Conservation (phyloP, 2,888 invertebrate genomes). For the Pseudanteris insignis region DNA sequence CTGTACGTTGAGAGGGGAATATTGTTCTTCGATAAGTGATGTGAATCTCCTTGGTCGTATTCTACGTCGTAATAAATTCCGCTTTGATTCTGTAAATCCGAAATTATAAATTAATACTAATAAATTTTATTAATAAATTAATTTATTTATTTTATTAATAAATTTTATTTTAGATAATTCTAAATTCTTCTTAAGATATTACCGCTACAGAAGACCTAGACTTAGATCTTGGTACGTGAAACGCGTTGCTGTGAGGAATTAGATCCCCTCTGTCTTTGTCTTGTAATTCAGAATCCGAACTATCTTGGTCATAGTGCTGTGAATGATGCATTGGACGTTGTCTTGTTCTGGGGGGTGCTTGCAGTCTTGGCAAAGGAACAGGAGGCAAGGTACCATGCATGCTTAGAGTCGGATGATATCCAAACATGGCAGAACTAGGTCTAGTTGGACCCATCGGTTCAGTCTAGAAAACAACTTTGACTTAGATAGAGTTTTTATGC, state of each 20-base stretch:
- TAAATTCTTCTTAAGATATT: no score
- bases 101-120: not conserved
- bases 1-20: slow-evolving; percentile 86
- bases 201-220: slow-evolving; percentile 78
- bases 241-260: slow-evolving; percentile 72
- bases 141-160: slow-evolving; percentile 41
- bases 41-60: slow-evolving; percentile 75
- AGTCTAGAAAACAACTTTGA: slow-evolving; percentile 68
- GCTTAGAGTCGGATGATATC: slow-evolving; percentile 73
- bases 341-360: slow-evolving; percentile 58
- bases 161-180: no score
- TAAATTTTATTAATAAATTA: slow-evolving; percentile 5
- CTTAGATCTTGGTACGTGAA: slow-evolving; percentile 84
- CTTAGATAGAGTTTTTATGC: slow-evolving; percentile 53
- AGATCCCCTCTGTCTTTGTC: slow-evolving; percentile 81
- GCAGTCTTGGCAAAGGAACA: slow-evolving; percentile 76
- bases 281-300: slow-evolving; percentile 64
- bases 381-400: slow-evolving; percentile 73
- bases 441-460: slow-evolving; percentile 78
- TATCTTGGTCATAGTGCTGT: slow-evolving; percentile 60
- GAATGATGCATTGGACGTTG: slow-evolving; percentile 49
- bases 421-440: slow-evolving; percentile 85
- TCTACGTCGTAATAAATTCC: slow-evolving; percentile 92
- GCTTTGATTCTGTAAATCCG: slow-evolving; percentile 80
- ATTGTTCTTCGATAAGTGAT: slow-evolving; percentile 69